Conservation (phyloP, 2,113 vertebrate genomes). For the Trematomus loennbergii region DNA sequence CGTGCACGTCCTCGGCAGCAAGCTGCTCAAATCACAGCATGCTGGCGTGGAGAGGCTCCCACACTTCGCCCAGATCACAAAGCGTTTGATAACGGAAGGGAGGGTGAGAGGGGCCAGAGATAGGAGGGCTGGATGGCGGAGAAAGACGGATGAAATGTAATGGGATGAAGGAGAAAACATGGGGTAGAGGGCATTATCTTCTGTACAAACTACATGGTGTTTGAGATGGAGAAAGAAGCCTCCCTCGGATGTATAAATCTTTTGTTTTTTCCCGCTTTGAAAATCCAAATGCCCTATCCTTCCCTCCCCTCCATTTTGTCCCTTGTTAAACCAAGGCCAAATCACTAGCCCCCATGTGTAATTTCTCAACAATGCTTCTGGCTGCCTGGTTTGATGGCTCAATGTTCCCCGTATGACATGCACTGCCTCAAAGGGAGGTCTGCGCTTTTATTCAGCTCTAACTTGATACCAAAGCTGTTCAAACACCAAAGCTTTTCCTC, state of each 20-base stretch:
- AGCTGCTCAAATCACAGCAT: conserved; percentile 71
- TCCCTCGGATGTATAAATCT: conserved; percentile 51
- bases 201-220: conserved; percentile 74
- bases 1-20: conserved; percentile 67
- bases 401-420: conserved; percentile 78
- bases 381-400: conserved; percentile 80
- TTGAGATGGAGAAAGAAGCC: conserved; percentile 57
- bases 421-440: conserved; percentile 75
- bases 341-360: conserved; percentile 73
- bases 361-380: conserved; percentile 78
- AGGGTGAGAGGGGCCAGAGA: conserved; percentile 55
- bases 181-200: conserved; percentile 74
- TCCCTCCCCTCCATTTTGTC: conserved; percentile 51
- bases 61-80: conserved; percentile 64
- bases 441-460: conserved; percentile 76
- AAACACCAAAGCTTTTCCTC: conserved; percentile 65
- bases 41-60: conserved; percentile 64
- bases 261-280: conserved; percentile 58
- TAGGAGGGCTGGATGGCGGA: conserved; percentile 37
- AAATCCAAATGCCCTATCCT: conserved; percentile 71
- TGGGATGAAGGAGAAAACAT: conserved; percentile 57
- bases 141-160: conserved; percentile 50
- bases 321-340: conserved; percentile 79
- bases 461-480: conserved; percentile 78
- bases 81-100: conserved; percentile 68